Evolutionary conservation across 2,888 invertebrate genomes (phyloP).

Genomic region (Cataglyphis albicans): DNA sequence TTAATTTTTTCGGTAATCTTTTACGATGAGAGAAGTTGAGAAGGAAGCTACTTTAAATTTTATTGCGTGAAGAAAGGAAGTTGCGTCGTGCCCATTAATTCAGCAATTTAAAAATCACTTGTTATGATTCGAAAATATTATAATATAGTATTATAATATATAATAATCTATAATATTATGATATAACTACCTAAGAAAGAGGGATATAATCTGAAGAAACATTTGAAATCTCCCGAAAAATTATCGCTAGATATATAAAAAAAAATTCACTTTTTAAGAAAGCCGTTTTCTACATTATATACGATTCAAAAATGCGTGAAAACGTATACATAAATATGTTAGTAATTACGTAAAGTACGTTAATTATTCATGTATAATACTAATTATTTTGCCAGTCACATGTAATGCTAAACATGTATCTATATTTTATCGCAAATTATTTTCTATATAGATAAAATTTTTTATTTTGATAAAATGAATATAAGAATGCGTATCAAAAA

Average conservation of each 20-base stretch:
- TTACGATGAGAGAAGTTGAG: not conserved
- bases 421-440: not conserved
- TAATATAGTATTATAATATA: not conserved
- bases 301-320: not conserved
- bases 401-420: not conserved
- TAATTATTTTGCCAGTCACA: not conserved
- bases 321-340: not conserved
- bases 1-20: not conserved
- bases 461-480: not conserved
- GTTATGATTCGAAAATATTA: not conserved
- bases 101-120: not conserved
- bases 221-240: not conserved
- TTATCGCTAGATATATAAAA: not conserved
- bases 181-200: not conserved
- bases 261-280: not conserved
- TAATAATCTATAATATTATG: too few relatives aligned
- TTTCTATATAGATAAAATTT: not conserved
- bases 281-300: not conserved
- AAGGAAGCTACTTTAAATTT: not conserved
- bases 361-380: not conserved
- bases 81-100: constrained; percentile 16
- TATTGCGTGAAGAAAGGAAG: constrained; percentile 11
- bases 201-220: not conserved
- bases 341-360: not conserved
- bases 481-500: not conserved